These are phyloP conservation scores for Gobionotothen gibberifrons DNA, from an alignment of 2,797 vertebrate genomes.

Conservation along the genomic window DNA sequence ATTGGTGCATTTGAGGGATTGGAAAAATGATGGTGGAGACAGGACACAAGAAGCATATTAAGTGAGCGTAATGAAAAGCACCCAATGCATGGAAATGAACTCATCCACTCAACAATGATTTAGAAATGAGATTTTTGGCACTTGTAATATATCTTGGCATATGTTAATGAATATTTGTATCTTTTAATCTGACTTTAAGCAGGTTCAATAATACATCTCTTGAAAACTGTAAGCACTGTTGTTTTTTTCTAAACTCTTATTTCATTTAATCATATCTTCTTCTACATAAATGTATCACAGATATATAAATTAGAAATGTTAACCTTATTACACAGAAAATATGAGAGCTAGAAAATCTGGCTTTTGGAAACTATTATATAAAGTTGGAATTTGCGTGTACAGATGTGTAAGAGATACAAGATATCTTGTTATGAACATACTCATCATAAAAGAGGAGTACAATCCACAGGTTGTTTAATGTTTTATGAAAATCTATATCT, in stretches of 20 bases:
- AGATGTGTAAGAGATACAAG: neutral
- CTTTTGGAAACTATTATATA: neutral
- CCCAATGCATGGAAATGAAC: neutral
- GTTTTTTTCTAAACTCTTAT: no score
- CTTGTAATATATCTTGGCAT: neutral
- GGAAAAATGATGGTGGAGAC: no score
- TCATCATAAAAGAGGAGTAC: neutral
- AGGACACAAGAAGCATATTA: no score
- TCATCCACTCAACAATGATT: neutral
- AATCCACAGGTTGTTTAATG: conserved; percentile 31
- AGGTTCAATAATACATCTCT: neutral
- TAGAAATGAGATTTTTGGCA: neutral
- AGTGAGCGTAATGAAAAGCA: no score
- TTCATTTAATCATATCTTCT: neutral
- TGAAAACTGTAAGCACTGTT: neutral
- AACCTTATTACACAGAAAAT: neutral
- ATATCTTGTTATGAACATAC: conserved; percentile 7
- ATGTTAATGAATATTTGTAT: no score
- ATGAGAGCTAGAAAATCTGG: neutral
- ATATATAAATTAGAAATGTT: neutral
- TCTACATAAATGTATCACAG: neutral
- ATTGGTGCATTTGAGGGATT: no score
- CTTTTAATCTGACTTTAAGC: no score
- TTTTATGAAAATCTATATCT: conserved; percentile 29
- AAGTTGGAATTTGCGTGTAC: neutral